Evolutionary conservation across 2,113 vertebrate species (phyloP), one percentile per base, ranked within the genome.

Genomic region (Calonectris borealis): DNA sequence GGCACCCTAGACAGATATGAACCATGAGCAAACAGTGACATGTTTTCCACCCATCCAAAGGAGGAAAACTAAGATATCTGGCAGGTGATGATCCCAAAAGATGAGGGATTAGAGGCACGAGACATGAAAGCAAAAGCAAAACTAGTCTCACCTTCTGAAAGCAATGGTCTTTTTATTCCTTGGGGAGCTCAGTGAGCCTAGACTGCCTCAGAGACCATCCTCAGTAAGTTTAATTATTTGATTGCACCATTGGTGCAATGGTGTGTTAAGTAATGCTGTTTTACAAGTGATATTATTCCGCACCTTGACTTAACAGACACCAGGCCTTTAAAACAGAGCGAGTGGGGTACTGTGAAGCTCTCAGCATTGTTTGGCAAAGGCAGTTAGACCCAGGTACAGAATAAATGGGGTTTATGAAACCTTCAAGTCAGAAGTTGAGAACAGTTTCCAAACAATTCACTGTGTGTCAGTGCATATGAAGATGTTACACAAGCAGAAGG

Each of bases 161-260:
- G 7, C 17, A 88, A 64, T 8, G 3, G 19, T 54, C 14, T 54
- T 73, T 58, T 73, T 58, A 21, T 84, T 40, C 11, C 18, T 46
- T 46, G 9, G 7, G 19, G 6, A 83, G 5, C 7, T 62, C 31
- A 75, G 27, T 38, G 32, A 62, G 25, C 7, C 13, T 31, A 65
- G 65, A 25, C n/a, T 80, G 17, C 10, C 48, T 75, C 65, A 75
- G 10, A 85, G n/a, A 73, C 4, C 21, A n/a, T 24, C 13, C 17
- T 83, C 22, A 38, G 3, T 27, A 83, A 62, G 31, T 44, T 73
- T 57, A 83, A 48, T 64, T 85, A 40, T 79, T 83, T 75, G 24
- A 48, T 51, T 54, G 9, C n/a, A n/a, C n/a, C n/a, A n/a, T n/a
- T n/a, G n/a, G n/a, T 72, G 17, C 32, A 72, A 42, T 0, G 1